Evolutionary conservation across 2,888 invertebrate species (phyloP).

Genomic region (Icerya purchasi): DNA sequence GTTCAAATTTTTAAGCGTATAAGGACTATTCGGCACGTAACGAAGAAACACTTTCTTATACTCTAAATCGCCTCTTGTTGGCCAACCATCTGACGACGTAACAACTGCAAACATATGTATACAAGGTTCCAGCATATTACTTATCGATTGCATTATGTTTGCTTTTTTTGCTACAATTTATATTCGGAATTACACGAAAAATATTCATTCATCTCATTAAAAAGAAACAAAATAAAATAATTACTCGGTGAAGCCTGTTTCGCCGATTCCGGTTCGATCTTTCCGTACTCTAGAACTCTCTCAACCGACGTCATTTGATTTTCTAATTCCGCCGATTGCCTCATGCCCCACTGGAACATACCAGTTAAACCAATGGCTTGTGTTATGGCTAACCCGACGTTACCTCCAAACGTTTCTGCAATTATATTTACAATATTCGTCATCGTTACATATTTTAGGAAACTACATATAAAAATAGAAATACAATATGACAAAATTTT

Average conservation of each 20-base stretch:
- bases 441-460: background rate
- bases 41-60: too few relatives aligned
- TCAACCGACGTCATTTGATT: constrained; percentile 83
- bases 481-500: too few relatives aligned
- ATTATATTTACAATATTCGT: background rate
- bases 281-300: constrained; percentile 59
- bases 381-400: constrained; percentile 57
- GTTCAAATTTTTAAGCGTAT: too few relatives aligned
- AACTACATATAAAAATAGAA: too few relatives aligned
- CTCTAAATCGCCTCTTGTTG: too few relatives aligned
- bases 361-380: constrained; percentile 60
- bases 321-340: constrained; percentile 73
- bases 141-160: too few relatives aligned
- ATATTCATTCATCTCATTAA: background rate
- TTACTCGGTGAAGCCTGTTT: constrained; percentile 21
- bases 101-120: background rate
- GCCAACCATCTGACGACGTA: background rate
- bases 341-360: constrained; percentile 74
- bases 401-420: constrained; percentile 32
- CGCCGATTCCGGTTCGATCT: constrained; percentile 37
- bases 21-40: too few relatives aligned
- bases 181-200: too few relatives aligned
- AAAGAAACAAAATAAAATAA: background rate
- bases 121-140: too few relatives aligned
- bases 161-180: too few relatives aligned